phyloP scores from a whole-genome alignment of 2,888 invertebrate genomes.

The Phytoseiulus persimilis region DNA sequence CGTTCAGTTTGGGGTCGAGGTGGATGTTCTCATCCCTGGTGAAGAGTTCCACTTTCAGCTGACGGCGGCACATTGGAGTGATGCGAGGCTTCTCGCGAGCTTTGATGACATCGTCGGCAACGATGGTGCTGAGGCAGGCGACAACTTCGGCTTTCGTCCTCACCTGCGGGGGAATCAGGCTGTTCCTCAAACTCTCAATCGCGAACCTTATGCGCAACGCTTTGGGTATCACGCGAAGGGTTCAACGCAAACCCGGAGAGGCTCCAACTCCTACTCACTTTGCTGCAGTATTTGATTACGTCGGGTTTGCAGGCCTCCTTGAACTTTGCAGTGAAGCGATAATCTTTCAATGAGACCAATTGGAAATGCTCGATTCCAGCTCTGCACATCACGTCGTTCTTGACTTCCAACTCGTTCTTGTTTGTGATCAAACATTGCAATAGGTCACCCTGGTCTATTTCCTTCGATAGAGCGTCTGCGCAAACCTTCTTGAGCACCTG shows the following conservation, averaged over 20 bases:
- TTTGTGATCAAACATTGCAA: conserved; percentile 87
- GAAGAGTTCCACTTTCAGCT: conserved; percentile 78
- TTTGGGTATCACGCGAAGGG: too few relatives aligned
- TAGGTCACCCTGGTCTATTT: conserved; percentile 67
- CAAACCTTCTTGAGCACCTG: conserved; percentile 35
- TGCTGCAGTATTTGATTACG: conserved; percentile 58
- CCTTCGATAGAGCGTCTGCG: conserved; percentile 50
- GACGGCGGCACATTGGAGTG: conserved; percentile 78
- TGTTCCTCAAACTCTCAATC: background rate
- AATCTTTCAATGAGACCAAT: conserved; percentile 75
- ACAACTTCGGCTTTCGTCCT: conserved; percentile 60
- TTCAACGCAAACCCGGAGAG: background rate
- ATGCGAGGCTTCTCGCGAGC: conserved; percentile 64
- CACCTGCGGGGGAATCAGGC: conserved; percentile 40
- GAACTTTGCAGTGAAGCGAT: conserved; percentile 85
- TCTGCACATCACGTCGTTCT: conserved; percentile 68
- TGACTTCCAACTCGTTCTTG: conserved; percentile 75
- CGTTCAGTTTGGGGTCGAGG: conserved; percentile 61
- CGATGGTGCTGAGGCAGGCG: conserved; percentile 75
- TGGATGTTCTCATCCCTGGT: conserved; percentile 76
- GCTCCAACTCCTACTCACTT: conserved; percentile 44
- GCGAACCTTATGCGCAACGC: background rate
- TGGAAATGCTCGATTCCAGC: conserved; percentile 95
- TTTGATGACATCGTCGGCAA: conserved; percentile 69
- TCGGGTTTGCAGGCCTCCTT: conserved; percentile 70